Base-by-base conservation (phyloP, 2,888 invertebrate species). In the Eristalis pertinax region DNA sequence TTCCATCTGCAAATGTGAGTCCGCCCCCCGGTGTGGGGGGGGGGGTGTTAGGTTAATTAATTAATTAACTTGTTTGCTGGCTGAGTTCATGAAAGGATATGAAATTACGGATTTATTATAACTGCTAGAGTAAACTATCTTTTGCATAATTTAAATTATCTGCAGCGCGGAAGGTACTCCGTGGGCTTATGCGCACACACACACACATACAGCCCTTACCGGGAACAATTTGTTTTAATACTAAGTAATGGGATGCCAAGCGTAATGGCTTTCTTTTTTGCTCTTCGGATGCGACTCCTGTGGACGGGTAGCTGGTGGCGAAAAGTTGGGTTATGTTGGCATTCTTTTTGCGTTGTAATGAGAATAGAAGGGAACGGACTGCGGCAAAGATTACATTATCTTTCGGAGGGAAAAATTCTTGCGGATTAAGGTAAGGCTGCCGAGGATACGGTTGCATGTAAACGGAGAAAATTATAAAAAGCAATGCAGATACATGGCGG, bases 41-140 rank as follows among this genome's bases (percentile, higher is more conserved):
- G 8, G 11, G 10, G 8, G 56, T 26, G 38, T 13, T 65, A 26
- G 35, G 50, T 74, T 50, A 74, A 74, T 38, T 56, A 74, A 74
- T 74, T 74, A 65, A 74, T 74, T 74, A 38, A 38, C 65, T 56
- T 56, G 74, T 74, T 58, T 65, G 56, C 74, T 35, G 56, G 2
- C 15, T 26, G 32, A 38, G 38, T 65, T 38, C 56, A 26, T 56
- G 22, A 41, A 19, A 29, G 35, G 15, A 50, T 43, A 60, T 26
- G 4, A 26, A 60, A 60, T 60, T 50, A 43, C 50, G 35, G 58
- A 58, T 19, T 58, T 58, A 56, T 58, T 32, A 32, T 58, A 15
- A 32, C 32, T 58, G 7, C 58, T 8, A 32, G 15, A 64, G 50
- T 56, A 74, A 64, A 64, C 63, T 38, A 56, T 32, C 62, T 35